phyloP scores from a whole-genome alignment of 2,113 vertebrate species.

The Laticauda laticaudata region DNA sequence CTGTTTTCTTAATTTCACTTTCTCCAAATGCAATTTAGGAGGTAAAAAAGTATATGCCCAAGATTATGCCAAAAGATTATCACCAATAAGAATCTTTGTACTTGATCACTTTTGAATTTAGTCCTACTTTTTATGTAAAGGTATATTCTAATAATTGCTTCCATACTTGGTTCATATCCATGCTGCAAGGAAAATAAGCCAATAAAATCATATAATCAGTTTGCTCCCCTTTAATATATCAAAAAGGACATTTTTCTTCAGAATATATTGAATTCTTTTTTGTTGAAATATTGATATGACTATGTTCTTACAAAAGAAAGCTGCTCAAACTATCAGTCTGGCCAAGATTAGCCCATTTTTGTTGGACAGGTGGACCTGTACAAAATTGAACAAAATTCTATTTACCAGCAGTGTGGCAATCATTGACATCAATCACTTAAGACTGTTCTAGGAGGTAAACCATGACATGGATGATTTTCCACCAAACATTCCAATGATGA shows the following conservation, averaged over 20 bases:
- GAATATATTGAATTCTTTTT: slow-evolving; percentile 49
- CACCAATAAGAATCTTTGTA: slow-evolving; percentile 46
- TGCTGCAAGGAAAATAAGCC: slow-evolving; percentile 46
- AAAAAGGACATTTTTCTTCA: slow-evolving; percentile 65
- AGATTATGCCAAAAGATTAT: slow-evolving; percentile 47
- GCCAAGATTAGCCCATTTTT: slow-evolving; percentile 55
- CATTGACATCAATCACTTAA: slow-evolving; percentile 50
- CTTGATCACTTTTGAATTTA: slow-evolving; percentile 36
- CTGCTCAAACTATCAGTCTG: slow-evolving; percentile 53
- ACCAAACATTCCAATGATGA: slow-evolving; percentile 51
- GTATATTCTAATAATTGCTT: slow-evolving; percentile 37
- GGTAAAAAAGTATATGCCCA: slow-evolving; percentile 29
- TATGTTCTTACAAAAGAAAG: slow-evolving; percentile 57
- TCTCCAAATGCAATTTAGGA: slow-evolving; percentile 50
- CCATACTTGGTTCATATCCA: slow-evolving; percentile 37
- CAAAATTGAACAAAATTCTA: slow-evolving; percentile 49
- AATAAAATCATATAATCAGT: slow-evolving; percentile 54
- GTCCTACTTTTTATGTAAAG: slow-evolving; percentile 25
- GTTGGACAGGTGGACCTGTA: slow-evolving; percentile 38
- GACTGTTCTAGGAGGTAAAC: slow-evolving; percentile 57
- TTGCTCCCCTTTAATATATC: slow-evolving; percentile 70
- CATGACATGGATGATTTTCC: slow-evolving; percentile 38
- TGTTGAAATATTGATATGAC: slow-evolving; percentile 38
- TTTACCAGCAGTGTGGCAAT: slow-evolving; percentile 48
- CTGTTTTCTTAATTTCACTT: slow-evolving; percentile 40